Percentiles rank a stretch among this genome's conserved stretches.
These are phyloP conservation scores for Columba guinea DNA, from an alignment of 2,797 vertebrate species.

Conservation along the genomic window DNA sequence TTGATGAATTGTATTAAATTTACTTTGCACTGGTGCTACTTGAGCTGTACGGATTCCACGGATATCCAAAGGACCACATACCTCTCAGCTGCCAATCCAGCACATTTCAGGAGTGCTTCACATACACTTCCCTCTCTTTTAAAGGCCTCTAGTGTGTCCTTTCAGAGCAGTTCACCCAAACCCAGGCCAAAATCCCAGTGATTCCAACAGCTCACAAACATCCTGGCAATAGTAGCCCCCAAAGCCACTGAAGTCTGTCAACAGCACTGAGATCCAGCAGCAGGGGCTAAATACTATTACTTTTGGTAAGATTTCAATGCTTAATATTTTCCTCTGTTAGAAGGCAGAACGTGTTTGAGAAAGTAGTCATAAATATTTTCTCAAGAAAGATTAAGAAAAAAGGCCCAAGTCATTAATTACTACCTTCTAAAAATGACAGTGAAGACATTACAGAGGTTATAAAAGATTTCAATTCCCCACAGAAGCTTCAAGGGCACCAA, in stretches of 20 bases:
- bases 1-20: constrained; percentile 49
- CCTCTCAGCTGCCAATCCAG: constrained; percentile 47
- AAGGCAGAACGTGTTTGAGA: background rate
- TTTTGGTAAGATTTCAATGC: background rate
- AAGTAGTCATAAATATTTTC: background rate
- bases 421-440: background rate
- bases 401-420: background rate
- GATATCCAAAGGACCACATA: constrained; percentile 44
- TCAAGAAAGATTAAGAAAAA: background rate
- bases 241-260: background rate
- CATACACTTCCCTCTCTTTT: constrained; percentile 34
- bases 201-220: constrained; percentile 4
- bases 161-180: constrained; percentile 21
- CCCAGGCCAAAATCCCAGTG: background rate
- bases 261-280: background rate
- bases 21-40: constrained; percentile 40
- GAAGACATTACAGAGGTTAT: background rate
- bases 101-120: constrained; percentile 61
- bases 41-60: constrained; percentile 48
- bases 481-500: background rate
- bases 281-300: background rate
- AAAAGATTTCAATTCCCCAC: background rate
- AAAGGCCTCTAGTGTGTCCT: constrained; percentile 40
- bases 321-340: background rate
- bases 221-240: background rate